Conservation (phyloP, 2,113 vertebrate genomes). For the Myrmecophaga tridactyla region DNA sequence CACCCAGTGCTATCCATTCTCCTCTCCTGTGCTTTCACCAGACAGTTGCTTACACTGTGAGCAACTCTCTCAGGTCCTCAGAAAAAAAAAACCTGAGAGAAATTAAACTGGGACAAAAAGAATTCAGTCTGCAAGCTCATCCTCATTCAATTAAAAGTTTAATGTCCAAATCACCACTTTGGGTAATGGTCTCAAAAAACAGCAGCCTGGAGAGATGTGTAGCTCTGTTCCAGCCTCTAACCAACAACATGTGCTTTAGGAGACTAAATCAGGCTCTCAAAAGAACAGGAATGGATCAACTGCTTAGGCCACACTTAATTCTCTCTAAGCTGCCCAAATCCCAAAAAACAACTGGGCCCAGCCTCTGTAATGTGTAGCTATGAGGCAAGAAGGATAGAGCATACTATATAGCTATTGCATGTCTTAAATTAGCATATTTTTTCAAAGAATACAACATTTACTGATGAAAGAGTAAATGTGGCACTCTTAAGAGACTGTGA, state of each 20-base stretch:
- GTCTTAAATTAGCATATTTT: not conserved
- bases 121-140: not conserved
- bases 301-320: not conserved
- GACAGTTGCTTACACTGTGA: not conserved
- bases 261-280: not conserved
- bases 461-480: not conserved
- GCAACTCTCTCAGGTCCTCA: not conserved
- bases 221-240: not conserved
- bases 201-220: not conserved
- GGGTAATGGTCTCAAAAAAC: not conserved
- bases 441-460: not conserved
- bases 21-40: not conserved
- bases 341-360: not conserved
- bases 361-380: not conserved
- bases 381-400: not conserved
- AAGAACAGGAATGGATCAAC: not conserved
- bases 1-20: not conserved
- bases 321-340: not conserved
- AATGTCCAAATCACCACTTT: not conserved
- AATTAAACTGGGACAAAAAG: not conserved
- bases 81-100: not conserved
- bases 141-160: not conserved
- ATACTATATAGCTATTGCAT: not conserved
- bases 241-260: not conserved
- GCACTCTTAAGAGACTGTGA: not conserved